These are phyloP conservation scores for Hermaeophaga mercurialis DNA, from an alignment of 2,888 invertebrate species.

Conservation along the genomic window DNA sequence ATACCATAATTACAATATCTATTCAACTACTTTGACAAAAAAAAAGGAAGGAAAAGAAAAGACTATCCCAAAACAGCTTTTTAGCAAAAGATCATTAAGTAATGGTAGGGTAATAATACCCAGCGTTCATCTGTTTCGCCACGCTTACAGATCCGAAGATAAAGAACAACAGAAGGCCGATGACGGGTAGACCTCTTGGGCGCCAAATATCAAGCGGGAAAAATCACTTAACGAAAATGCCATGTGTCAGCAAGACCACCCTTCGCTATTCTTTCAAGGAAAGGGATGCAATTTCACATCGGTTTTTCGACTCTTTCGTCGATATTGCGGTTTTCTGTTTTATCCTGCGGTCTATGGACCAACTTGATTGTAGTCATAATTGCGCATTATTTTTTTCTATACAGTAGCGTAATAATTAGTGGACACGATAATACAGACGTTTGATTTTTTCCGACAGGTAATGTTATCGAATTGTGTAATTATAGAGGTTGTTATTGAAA, in stretches of 20 bases:
- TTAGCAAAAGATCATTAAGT: slow-evolving; percentile 19
- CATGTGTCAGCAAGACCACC: slow-evolving; percentile 40
- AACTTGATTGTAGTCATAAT: slow-evolving; percentile 6
- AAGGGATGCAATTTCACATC: slow-evolving; percentile 23
- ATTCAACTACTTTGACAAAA: slow-evolving; percentile 2
- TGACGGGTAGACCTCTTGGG: slow-evolving; percentile 31
- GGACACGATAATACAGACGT: slow-evolving; percentile 18
- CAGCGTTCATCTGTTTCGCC: slow-evolving; percentile 37
- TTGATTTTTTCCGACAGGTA: slow-evolving; percentile 20
- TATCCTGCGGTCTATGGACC: slow-evolving; percentile 23
- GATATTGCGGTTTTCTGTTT: slow-evolving; percentile 21
- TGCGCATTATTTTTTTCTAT: slow-evolving; percentile 17
- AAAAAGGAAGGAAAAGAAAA: too few species aligned
- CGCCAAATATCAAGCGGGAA: slow-evolving; percentile 30
- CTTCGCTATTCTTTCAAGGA: slow-evolving; percentile 26
- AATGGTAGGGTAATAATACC: slow-evolving; percentile 21
- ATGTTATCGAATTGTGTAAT: slow-evolving; percentile 23
- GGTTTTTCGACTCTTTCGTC: slow-evolving; percentile 11
- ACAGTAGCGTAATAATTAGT: slow-evolving; percentile 24
- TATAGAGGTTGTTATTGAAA: slow-evolving; percentile 22
- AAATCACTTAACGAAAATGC: slow-evolving; percentile 35
- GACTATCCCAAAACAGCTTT: slow-evolving; percentile 9
- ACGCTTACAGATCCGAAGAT: slow-evolving; percentile 41
- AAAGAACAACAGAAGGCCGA: slow-evolving; percentile 39
- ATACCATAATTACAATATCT: background rate